These are phyloP conservation scores for Linhomoeus sp. DNA, from an alignment of 2,888 invertebrate species.

Conservation along the genomic window DNA sequence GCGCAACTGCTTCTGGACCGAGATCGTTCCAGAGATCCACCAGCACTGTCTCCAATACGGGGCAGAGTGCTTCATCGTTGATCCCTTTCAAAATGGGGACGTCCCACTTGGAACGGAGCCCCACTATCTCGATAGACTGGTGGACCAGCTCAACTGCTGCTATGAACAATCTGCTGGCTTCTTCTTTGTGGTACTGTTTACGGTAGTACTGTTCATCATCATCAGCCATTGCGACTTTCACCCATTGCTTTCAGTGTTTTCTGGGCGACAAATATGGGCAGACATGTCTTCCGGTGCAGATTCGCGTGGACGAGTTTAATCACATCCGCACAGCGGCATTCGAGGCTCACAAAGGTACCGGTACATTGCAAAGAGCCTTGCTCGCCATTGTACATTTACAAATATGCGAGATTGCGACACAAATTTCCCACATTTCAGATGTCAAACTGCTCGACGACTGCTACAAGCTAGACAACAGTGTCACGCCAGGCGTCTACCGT, in stretches of 20 bases:
- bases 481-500: slow-evolving; percentile 12
- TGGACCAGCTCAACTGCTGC: slow-evolving; percentile 8
- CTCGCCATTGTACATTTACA: too few relatives aligned
- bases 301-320: slow-evolving; percentile 30
- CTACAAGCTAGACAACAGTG: slow-evolving; percentile 30
- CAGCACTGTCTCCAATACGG: slow-evolving; percentile 24
- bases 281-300: slow-evolving; percentile 26
- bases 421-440: slow-evolving; percentile 22
- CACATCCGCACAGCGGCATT: slow-evolving; percentile 22
- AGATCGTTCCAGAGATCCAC: slow-evolving; percentile 25
- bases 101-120: slow-evolving; percentile 7
- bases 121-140: not conserved
- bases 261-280: slow-evolving; percentile 33
- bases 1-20: slow-evolving; percentile 13
- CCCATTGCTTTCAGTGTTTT: slow-evolving; percentile 25
- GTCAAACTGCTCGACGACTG: slow-evolving; percentile 27
- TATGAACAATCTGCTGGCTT: slow-evolving; percentile 8
- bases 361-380: too few relatives aligned
- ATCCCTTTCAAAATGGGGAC: slow-evolving; percentile 24
- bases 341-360: slow-evolving; percentile 23
- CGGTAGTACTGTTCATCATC: too few relatives aligned
- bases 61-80: slow-evolving; percentile 26
- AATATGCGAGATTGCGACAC: too few relatives aligned
- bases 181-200: slow-evolving; percentile 18
- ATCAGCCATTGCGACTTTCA: too few relatives aligned